Conservation (phyloP, 2,797 vertebrate species). For the Ceryle rudis region DNA sequence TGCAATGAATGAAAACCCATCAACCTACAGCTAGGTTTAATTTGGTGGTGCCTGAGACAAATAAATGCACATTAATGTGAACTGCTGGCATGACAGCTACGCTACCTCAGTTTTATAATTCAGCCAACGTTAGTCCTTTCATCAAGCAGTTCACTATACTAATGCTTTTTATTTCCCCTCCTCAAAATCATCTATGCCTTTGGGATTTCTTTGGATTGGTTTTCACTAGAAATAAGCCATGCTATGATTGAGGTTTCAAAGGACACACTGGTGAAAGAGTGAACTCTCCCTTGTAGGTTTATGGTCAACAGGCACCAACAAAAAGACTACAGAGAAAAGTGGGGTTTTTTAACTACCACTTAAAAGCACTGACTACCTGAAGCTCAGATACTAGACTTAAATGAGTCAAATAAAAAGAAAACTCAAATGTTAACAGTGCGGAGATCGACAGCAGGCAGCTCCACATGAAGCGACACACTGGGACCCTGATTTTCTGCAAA, state of each 20-base stretch:
- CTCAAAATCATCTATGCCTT: not conserved
- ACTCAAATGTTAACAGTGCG: not conserved
- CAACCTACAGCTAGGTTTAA: not conserved
- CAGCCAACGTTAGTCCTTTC: not conserved
- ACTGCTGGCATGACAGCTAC: not conserved
- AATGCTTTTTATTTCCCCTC: not conserved
- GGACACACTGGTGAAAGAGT: constrained; percentile 3
- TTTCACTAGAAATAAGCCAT: constrained; percentile 24
- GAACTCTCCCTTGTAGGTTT: constrained; percentile 48
- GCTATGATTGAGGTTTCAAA: not conserved
- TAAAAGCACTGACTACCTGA: not conserved
- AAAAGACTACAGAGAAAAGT: constrained; percentile 13
- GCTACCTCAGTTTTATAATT: not conserved
- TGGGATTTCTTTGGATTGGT: constrained; percentile 17
- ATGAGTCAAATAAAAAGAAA: constrained; percentile 29
- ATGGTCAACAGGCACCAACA: constrained; percentile 17
- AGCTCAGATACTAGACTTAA: not conserved
- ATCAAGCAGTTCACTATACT: not conserved
- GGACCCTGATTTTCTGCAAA: not conserved
- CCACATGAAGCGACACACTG: not conserved
- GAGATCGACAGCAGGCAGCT: not conserved
- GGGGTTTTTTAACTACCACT: not conserved
- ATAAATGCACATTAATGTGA: not conserved
- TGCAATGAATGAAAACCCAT: not conserved
- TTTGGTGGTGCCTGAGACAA: not conserved